Evolutionary conservation across 2,888 invertebrate genomes (phyloP).

Genomic region (Agrochola litura): DNA sequence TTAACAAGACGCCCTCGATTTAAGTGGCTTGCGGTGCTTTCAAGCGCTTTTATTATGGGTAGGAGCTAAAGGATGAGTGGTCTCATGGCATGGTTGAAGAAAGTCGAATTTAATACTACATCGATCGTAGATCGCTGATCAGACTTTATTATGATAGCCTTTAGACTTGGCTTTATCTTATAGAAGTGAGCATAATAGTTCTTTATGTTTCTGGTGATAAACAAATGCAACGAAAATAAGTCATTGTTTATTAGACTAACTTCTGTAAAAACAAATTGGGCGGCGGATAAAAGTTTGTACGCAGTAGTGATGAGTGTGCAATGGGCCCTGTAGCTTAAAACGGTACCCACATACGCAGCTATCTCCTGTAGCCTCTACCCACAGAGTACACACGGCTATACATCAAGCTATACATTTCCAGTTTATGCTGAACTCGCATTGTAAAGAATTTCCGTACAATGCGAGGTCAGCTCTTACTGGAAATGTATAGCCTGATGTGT

Average conservation of each 20-base stretch:
- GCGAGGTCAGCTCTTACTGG: too few relatives aligned
- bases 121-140: constrained; percentile 41
- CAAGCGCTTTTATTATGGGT: constrained; percentile 58
- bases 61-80: constrained; percentile 56
- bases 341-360: neutral
- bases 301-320: neutral
- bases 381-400: neutral
- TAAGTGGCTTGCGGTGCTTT: constrained; percentile 65
- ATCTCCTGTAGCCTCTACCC: neutral
- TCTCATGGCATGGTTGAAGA: constrained; percentile 33
- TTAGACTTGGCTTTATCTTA: constrained; percentile 5
- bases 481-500: too few relatives aligned
- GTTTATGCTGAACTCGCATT: too few relatives aligned
- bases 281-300: constrained; percentile 6
- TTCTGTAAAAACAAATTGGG: constrained; percentile 17
- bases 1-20: constrained; percentile 71
- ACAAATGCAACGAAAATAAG: neutral
- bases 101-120: constrained; percentile 25
- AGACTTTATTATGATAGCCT: constrained; percentile 3
- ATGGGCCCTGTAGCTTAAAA: neutral
- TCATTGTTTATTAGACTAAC: neutral
- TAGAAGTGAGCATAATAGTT: neutral
- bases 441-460: too few relatives aligned
- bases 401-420: too few relatives aligned
- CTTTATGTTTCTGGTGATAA: neutral